These are phyloP conservation scores for Polietes domitor DNA, from an alignment of 2,888 invertebrate genomes.

Conservation along the genomic window DNA sequence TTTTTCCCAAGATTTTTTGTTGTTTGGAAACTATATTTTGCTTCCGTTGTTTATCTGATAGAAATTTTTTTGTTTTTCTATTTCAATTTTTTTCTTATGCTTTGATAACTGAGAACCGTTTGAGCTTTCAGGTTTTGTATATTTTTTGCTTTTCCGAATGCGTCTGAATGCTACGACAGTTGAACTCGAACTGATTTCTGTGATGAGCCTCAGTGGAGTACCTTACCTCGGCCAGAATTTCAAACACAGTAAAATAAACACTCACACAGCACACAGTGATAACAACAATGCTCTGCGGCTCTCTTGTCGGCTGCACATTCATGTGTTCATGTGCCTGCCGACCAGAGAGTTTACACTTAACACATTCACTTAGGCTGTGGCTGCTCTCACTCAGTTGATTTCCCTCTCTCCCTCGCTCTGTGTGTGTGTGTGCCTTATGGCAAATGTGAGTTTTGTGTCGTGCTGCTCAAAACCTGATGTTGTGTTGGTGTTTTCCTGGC, in stretches of 20 bases:
- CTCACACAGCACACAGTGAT: conserved; percentile 21
- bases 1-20: conserved; percentile 1
- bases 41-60: conserved; percentile 37
- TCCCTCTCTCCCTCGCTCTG: conserved; percentile 40
- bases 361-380: not conserved
- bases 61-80: conserved; percentile 48
- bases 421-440: too few relatives aligned
- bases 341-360: not conserved
- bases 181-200: conserved; percentile 79
- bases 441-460: not conserved
- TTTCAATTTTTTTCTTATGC: conserved; percentile 48
- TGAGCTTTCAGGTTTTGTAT: conserved; percentile 15
- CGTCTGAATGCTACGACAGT: conserved; percentile 78
- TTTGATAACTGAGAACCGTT: conserved; percentile 52
- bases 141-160: conserved; percentile 73
- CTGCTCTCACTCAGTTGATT: conserved; percentile 37
- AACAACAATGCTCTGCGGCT: not conserved
- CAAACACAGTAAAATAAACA: not conserved
- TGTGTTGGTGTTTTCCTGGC: not conserved
- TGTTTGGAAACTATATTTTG: conserved; percentile 20
- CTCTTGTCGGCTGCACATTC: conserved; percentile 1
- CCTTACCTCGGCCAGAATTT: conserved; percentile 70
- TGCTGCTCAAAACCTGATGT: conserved; percentile 70
- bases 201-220: conserved; percentile 58
- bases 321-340: not conserved